Base-by-base conservation (phyloP, 2,113 vertebrate genomes). In the Asarcornis scutulata region DNA sequence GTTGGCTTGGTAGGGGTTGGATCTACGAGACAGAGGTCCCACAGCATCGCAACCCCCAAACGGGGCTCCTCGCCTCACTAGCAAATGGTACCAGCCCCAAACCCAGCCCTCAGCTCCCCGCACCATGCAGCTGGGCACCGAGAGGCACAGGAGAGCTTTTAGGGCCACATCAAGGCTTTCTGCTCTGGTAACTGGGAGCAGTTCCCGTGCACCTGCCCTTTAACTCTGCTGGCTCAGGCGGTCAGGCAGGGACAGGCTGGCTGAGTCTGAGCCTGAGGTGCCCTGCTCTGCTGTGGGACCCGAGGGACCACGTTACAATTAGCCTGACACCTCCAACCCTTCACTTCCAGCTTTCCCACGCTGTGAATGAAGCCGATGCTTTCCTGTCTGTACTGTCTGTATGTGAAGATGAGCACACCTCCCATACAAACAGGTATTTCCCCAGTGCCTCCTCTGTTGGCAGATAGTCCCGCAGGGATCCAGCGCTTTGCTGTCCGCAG, bases 1-100 rank as follows among this genome's bases (percentile, higher is more conserved):
- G 42, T 84, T 83, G 50, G 80, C 23, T 9, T 96, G 89, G 85
- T 97, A 98, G 0, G 95, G 77, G 82, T 93, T 88, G 53, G 97
- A 93, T 80, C 98, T 97, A 23, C n/a, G 6, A 94, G 74, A 91
- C 27, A 96, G n/a, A 0, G 1, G 6, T 16, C 29, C 66, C 52
- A 38, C 53, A 50, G 84, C 66, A 7, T 67, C 5, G 38, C 22
- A 40, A 60, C 85, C 38, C 44, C 78, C 56, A 38, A 26, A 25
- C 9, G 0, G 2, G 75, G 81, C 17, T 74, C 80, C 81, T 25
- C 1, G 0, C 55, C 55, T 38, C n/a, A 71, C 72, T 31, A 31
- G 31, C 29, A 9, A 20, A 31, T 29, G 29, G 29, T 9, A 17
- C 68, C 73, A 64, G 38, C 48, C 62, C 56, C 13, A 7, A 0